A percentile compares a stretch with the other conserved stretches of the same genome.
These are phyloP conservation scores for Apamea epomidion DNA, from an alignment of 2,888 invertebrate species.

Conservation along the genomic window DNA sequence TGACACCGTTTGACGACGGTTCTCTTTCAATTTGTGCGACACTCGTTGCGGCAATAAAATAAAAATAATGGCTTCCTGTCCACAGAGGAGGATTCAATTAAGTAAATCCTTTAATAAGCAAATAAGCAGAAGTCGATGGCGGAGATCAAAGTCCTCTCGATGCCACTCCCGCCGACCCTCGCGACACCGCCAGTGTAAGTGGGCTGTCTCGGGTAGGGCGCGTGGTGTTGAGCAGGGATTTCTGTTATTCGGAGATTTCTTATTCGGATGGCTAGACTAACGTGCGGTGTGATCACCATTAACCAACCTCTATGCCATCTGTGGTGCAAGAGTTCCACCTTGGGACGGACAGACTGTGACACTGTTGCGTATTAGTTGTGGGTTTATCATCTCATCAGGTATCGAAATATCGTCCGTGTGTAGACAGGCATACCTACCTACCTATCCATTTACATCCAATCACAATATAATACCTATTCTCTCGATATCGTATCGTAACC, in stretches of 20 bases:
- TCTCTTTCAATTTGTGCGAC: constrained; percentile 52
- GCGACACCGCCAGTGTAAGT: constrained; percentile 24
- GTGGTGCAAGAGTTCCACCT: neutral
- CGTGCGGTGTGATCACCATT: too few species aligned
- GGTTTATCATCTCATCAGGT: too few species aligned
- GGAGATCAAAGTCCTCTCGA: constrained; percentile 76
- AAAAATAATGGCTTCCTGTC: constrained; percentile 65
- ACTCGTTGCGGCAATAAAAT: constrained; percentile 62
- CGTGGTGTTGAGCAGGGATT: neutral
- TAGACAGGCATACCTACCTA: neutral
- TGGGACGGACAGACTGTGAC: neutral
- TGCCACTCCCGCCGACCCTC: constrained; percentile 66
- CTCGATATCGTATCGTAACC: neutral
- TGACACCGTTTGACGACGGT: constrained; percentile 47
- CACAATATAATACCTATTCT: neutral
- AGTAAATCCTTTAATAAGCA: constrained; percentile 74
- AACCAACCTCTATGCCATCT: neutral
- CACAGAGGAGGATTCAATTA: constrained; percentile 66
- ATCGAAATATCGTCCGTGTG: too few species aligned
- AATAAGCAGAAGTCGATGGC: constrained; percentile 81
- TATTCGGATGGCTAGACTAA: too few species aligned
- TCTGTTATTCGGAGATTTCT: neutral
- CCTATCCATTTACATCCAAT: neutral
- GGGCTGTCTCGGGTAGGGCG: constrained; percentile 21
- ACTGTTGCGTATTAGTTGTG: neutral